Evolutionary conservation across 2,113 vertebrate species (phyloP).

Genomic region (Gallinago paraguaiae): DNA sequence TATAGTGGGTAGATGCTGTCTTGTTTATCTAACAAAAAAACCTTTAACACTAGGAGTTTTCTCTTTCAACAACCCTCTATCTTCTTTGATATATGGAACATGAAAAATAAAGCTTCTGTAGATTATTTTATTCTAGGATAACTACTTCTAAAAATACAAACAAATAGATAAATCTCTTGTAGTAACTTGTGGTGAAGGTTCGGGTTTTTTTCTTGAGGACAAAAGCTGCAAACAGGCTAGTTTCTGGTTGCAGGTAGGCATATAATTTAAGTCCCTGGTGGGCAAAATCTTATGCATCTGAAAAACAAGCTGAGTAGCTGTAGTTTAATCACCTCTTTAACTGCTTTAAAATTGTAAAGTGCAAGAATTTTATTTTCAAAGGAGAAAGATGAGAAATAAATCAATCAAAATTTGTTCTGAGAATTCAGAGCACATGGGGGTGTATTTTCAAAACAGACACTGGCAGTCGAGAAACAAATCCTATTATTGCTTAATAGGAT

Average conservation of each 20-base stretch:
- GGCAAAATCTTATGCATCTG: not conserved
- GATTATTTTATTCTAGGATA: not conserved
- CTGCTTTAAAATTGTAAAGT: not conserved
- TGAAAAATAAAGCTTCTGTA: not conserved
- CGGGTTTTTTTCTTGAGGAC: not conserved
- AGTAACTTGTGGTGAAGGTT: not conserved
- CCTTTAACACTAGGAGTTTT: not conserved
- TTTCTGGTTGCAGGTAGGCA: not conserved
- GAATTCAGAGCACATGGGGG: not conserved
- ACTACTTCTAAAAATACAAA: not conserved
- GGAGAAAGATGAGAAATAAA: not conserved
- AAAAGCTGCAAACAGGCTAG: not conserved
- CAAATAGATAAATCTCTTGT: not conserved
- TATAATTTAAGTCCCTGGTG: not conserved
- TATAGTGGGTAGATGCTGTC: not conserved
- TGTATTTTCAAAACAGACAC: conserved; percentile 14
- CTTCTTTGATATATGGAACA: not conserved
- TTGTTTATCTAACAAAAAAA: not conserved
- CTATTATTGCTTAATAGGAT: not conserved
- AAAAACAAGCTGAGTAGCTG: not conserved
- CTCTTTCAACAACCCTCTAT: not conserved
- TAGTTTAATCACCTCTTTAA: not conserved
- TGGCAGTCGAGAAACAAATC: not conserved
- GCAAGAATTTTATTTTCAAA: not conserved
- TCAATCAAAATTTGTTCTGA: not conserved